Evolutionary conservation across 1,140 invertebrate species (phyloP).

Genomic region (Atta texana): DNA sequence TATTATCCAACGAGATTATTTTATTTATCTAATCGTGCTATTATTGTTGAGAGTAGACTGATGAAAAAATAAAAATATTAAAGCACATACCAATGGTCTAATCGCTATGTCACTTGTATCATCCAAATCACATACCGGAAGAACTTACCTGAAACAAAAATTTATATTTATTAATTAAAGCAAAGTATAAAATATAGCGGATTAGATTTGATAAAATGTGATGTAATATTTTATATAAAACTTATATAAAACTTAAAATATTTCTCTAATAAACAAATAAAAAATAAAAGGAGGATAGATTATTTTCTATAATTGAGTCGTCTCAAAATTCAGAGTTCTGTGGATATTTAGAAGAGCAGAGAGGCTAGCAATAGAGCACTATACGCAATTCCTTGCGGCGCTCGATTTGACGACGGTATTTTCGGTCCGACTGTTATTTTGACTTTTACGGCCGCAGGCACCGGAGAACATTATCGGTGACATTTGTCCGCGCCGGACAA

Average conservation of each 20-base stretch:
- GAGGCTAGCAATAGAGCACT: neutral
- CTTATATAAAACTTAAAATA: neutral
- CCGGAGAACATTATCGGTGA: slow-evolving; percentile 82
- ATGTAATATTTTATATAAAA: too few relatives aligned
- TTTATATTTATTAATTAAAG: slow-evolving; percentile 12
- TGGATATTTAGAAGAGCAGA: neutral
- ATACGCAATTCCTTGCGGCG: slow-evolving; percentile 3
- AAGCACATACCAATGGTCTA: neutral
- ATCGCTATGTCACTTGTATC: neutral
- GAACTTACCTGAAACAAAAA: neutral
- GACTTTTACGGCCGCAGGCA: slow-evolving; percentile 79
- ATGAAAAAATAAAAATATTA: slow-evolving; percentile 21
- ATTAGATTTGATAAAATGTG: neutral
- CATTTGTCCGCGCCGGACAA: slow-evolving; percentile 84
- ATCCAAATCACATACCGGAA: neutral
- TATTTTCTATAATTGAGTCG: slow-evolving; percentile 22
- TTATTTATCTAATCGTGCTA: neutral
- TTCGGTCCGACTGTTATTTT: slow-evolving; percentile 73
- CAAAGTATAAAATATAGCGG: neutral
- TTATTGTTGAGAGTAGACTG: neutral
- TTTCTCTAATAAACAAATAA: neutral
- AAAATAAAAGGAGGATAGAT: neutral
- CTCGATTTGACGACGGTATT: slow-evolving; percentile 46
- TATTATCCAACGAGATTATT: neutral
- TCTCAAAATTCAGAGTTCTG: neutral